A percentile compares a stretch with the other conserved stretches of the same genome.
These are phyloP conservation scores for Buathra laborator DNA, from an alignment of 2,888 invertebrate species.

Conservation along the genomic window DNA sequence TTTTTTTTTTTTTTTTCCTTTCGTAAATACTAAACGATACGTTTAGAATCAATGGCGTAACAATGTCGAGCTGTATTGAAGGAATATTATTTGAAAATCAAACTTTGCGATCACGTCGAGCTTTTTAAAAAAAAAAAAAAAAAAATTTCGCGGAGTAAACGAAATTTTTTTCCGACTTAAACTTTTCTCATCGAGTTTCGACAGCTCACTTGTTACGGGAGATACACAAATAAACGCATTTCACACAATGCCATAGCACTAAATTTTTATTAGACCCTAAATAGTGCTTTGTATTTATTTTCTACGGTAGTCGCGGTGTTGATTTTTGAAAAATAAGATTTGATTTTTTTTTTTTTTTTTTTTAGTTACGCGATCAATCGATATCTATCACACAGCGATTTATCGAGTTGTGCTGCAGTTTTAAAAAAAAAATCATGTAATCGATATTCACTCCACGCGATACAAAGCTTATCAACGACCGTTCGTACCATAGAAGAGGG, in stretches of 20 bases:
- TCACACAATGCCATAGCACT: conserved; percentile 43
- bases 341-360: conserved; percentile 33
- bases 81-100: conserved; percentile 46
- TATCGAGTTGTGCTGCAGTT: conserved; percentile 57
- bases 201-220: conserved; percentile 53
- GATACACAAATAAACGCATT: conserved; percentile 60
- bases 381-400: conserved; percentile 47
- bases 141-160: conserved; percentile 30
- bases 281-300: conserved; percentile 54
- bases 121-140: conserved; percentile 63
- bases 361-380: conserved; percentile 20
- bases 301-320: conserved; percentile 74
- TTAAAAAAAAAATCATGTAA: conserved; percentile 41
- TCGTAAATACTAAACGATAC: conserved; percentile 15
- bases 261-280: conserved; percentile 28
- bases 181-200: not conserved
- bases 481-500: conserved; percentile 75
- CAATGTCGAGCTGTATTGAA: conserved; percentile 46
- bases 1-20: conserved; percentile 1
- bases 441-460: conserved; percentile 16
- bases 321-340: conserved; percentile 47
- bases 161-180: not conserved
- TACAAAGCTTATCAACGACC: conserved; percentile 66
- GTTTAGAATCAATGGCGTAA: conserved; percentile 55
- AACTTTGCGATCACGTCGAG: conserved; percentile 73